Conservation (phyloP, 2,888 invertebrate species). For the Drosophila hamatofila region DNA sequence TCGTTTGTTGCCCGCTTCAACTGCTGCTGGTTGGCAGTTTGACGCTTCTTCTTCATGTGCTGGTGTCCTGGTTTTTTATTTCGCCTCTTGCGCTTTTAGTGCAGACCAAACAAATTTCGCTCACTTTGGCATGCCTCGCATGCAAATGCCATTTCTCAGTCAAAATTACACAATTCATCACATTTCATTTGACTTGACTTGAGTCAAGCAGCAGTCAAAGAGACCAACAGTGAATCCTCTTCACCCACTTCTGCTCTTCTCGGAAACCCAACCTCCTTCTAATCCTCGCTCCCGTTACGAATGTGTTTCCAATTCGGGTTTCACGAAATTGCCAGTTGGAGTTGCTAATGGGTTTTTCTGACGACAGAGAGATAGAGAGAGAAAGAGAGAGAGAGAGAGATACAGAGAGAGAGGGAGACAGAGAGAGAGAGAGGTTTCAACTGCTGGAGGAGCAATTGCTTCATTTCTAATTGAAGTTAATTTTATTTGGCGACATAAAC, state of each 20-base stretch:
- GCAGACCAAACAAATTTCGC: conserved; percentile 70
- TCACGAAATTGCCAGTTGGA: conserved; percentile 46
- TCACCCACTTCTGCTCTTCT: neutral
- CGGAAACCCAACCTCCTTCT: neutral
- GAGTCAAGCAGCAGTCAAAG: conserved; percentile 62
- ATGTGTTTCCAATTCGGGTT: conserved; percentile 55
- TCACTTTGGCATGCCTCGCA: conserved; percentile 71
- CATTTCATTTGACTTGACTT: conserved; percentile 75
- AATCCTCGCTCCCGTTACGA: conserved; percentile 13
- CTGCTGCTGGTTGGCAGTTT: conserved; percentile 4
- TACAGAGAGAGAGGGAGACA: neutral
- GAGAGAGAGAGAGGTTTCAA: conserved; percentile 16
- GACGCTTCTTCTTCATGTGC: conserved; percentile 9
- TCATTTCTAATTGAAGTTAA: conserved; percentile 52
- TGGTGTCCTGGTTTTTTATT: conserved; percentile 27
- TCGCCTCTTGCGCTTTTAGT: conserved; percentile 67
- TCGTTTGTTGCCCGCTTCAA: neutral
- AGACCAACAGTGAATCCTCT: conserved; percentile 34
- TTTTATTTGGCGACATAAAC: conserved; percentile 45
- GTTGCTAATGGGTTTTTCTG: conserved; percentile 52
- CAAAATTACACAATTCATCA: conserved; percentile 84
- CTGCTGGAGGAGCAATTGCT: conserved; percentile 2
- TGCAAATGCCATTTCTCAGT: conserved; percentile 78
- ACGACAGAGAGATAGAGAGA: conserved; percentile 22
- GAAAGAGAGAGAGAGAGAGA: neutral